Evolutionary conservation across 1,140 invertebrate genomes (phyloP).

Genomic region (Pseudomyrmex sp.): DNA sequence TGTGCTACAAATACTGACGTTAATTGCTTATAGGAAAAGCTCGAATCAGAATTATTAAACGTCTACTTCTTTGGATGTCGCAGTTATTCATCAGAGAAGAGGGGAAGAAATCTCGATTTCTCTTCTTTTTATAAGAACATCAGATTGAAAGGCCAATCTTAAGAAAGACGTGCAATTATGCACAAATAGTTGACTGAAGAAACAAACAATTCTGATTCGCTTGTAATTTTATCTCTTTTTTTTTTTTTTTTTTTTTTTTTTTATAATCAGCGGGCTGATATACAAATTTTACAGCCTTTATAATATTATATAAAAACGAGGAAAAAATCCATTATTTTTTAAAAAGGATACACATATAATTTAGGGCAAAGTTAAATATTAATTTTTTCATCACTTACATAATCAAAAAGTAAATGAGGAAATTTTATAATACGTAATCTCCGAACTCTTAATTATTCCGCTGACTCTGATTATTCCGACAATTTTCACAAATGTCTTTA

Average conservation of each 20-base stretch:
- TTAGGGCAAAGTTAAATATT: background rate
- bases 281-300: background rate
- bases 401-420: too few relatives aligned
- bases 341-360: constrained; percentile 21
- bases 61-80: constrained; percentile 15
- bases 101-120: constrained; percentile 3
- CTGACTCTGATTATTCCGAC: constrained; percentile 26
- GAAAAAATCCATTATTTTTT: background rate
- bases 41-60: constrained; percentile 9
- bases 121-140: background rate
- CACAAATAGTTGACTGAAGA: constrained; percentile 30
- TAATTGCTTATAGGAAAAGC: constrained; percentile 32
- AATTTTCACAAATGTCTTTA: constrained; percentile 10
- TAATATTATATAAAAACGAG: background rate
- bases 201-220: constrained; percentile 44
- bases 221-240: too few relatives aligned
- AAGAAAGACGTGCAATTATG: constrained; percentile 13
- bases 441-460: constrained; percentile 41
- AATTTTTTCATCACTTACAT: too few relatives aligned
- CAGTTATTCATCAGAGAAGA: constrained; percentile 37
- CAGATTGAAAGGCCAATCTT: constrained; percentile 28
- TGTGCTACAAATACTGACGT: constrained; percentile 6
- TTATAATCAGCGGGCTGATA: background rate
- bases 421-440: constrained; percentile 4
- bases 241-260: too few relatives aligned